Evolutionary conservation across 37 sponge, comb jelly and placozoan genomes (phyloP).

Genomic region (Spongilla lacustris): DNA sequence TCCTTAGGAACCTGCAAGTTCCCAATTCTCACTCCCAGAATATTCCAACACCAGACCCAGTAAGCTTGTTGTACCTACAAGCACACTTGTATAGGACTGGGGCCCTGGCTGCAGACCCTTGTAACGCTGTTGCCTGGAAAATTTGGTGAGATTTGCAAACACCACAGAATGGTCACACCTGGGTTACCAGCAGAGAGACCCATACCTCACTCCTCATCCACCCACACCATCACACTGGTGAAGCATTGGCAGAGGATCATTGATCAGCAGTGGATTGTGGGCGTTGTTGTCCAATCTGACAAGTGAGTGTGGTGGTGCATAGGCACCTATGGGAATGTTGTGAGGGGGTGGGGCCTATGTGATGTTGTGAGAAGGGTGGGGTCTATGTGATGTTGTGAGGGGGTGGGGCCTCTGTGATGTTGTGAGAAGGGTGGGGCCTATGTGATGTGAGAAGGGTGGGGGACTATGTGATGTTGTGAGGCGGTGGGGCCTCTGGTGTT

Average conservation of each 20-base stretch:
- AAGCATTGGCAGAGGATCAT: slow-evolving; percentile 47
- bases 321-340: too few species aligned
- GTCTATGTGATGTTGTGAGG: too few species aligned
- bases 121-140: slow-evolving; percentile 19
- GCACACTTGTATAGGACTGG: not conserved
- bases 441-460: too few species aligned
- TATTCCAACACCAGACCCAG: slow-evolving; percentile 21
- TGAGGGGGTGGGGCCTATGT: too few species aligned
- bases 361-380: too few species aligned
- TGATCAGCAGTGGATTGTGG: slow-evolving; percentile 36
- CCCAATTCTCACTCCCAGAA: not conserved
- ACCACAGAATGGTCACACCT: not conserved
- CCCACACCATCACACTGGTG: not conserved
- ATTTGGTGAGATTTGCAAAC: not conserved
- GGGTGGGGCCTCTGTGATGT: too few species aligned
- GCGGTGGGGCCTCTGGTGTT: too few species aligned
- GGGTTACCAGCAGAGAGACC: not conserved
- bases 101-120: not conserved
- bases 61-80: not conserved
- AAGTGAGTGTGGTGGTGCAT: not conserved
- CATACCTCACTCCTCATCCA: not conserved
- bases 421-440: too few species aligned
- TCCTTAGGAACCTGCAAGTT: slow-evolving; percentile 9
- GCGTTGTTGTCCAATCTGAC: slow-evolving; percentile 16
- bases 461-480: too few species aligned